Base-by-base conservation (phyloP, 2,888 invertebrate genomes). In the Drosophila aldrichi region DNA sequence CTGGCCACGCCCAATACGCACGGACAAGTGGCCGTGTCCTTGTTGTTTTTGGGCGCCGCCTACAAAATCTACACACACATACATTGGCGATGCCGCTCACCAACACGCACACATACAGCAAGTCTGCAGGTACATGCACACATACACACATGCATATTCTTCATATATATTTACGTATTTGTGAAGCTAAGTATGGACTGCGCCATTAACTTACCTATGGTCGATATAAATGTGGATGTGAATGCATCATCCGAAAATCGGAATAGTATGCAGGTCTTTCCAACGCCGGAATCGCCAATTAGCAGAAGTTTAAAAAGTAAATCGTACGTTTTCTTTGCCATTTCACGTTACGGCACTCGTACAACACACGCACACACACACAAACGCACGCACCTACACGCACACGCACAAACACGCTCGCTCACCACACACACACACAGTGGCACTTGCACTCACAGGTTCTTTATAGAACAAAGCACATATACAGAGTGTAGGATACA, bases 311-410 rank as follows among this genome's bases (percentile, higher is more conserved):
- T 98, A 93, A 98, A 98, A 91, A 98, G 94, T 92, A 98, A 95
- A 94, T 98, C 98, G 94, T 98, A 98, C 81, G 98, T 97, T 95
- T 97, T 97, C 95, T 98, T 98, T 92, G 97, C 97, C 97, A 98
- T 98, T 95, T 94, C 82, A 77, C 73, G 78, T 78, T 78, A 81
- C 79, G 74, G 78, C 78, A 79, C 79, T 63, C 78, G 69, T 74
- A 77, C 79, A 74, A 72, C 81, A 34, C 61, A 59, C 56, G 55
- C 68, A 61, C 71, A 80, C 71, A 56, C 83, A 43, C 68, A 43
- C 74, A 43, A 49, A 48, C 58, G 32, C 69, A 52, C 62, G 63
- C 73, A n/a, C 61, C 65, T 59, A 68, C 20, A 20, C 43, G 40
- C n/a, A 40, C 40, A 18, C 49, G 12, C 49, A 22, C 29, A 12